A percentile compares a stretch with the other conserved stretches of the same genome.
These are phyloP conservation scores for Watsonalla cultraria DNA, from an alignment of 2,888 invertebrate species.

Conservation along the genomic window DNA sequence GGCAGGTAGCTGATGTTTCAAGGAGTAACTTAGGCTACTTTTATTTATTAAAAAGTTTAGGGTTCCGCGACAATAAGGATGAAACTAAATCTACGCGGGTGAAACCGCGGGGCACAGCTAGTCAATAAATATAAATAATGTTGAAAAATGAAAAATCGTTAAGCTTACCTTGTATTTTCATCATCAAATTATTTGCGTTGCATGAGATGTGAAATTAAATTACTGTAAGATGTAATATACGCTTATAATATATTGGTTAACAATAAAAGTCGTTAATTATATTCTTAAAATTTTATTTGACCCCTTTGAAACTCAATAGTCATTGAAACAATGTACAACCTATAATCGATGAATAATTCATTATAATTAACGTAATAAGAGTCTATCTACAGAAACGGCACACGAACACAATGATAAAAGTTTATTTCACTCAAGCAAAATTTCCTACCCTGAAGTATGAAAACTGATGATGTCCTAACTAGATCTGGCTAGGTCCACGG, in stretches of 20 bases:
- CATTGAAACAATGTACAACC: conserved; percentile 69
- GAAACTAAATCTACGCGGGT: no score
- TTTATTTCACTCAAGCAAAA: conserved; percentile 33
- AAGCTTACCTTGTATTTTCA: no score
- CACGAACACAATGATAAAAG: conserved; percentile 18
- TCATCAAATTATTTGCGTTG: no score
- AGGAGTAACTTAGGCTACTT: no score
- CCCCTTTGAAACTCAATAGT: conserved; percentile 71
- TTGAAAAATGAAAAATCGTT: no score
- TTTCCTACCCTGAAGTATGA: conserved; percentile 38
- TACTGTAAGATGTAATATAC: neutral
- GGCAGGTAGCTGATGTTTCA: no score
- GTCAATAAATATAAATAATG: no score
- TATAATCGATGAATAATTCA: conserved; percentile 43
- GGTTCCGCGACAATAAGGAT: no score
- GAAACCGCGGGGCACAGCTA: no score
- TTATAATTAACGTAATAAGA: conserved; percentile 10
- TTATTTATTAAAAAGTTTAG: no score
- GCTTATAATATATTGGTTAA: neutral
- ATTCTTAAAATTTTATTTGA: conserved; percentile 76
- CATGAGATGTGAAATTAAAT: no score
- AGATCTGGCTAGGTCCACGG: conserved; percentile 16
- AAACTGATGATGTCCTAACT: neutral
- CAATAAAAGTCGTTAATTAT: conserved; percentile 32
- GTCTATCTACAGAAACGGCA: conserved; percentile 44